Evolutionary conservation across 2,797 vertebrate genomes (phyloP).

Genomic region (Lutjanus argentimaculatus): DNA sequence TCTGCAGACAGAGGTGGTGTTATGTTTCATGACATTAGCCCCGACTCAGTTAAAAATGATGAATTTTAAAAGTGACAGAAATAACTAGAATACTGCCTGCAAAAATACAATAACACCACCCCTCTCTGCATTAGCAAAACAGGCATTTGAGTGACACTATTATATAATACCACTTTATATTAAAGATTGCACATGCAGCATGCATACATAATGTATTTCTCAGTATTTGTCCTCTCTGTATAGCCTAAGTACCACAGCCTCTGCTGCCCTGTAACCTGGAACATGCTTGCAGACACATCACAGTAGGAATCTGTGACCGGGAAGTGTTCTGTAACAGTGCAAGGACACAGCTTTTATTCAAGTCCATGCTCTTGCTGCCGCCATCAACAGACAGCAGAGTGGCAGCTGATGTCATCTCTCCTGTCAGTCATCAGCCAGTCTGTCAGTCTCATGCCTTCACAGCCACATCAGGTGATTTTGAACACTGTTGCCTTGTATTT

Average conservation of each 20-base stretch:
- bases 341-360: conserved; percentile 43
- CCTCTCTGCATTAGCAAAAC: background rate
- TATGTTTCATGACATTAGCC: no score
- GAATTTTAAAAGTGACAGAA: no score
- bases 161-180: conserved; percentile 16
- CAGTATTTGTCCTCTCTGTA: conserved; percentile 25
- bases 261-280: conserved; percentile 11
- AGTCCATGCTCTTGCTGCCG: conserved; percentile 7
- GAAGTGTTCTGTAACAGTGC: conserved; percentile 14
- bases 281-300: conserved; percentile 5
- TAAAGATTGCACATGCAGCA: conserved; percentile 10
- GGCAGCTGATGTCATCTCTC: conserved; percentile 66
- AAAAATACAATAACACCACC: background rate
- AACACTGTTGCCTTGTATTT: conserved; percentile 15
- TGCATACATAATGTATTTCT: conserved; percentile 33
- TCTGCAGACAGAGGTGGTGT: no score
- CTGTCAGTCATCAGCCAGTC: conserved; percentile 62
- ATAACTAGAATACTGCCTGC: no score
- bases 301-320: conserved; percentile 6
- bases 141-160: background rate
- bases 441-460: conserved; percentile 48
- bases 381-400: conserved; percentile 47
- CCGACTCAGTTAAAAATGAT: no score
- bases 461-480: conserved; percentile 41
- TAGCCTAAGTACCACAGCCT: background rate